A percentile compares a stretch with the other conserved stretches of the same genome.
Conservation (phyloP, 2,797 vertebrate genomes). For the Acrossocheilus wenchowensis region DNA sequence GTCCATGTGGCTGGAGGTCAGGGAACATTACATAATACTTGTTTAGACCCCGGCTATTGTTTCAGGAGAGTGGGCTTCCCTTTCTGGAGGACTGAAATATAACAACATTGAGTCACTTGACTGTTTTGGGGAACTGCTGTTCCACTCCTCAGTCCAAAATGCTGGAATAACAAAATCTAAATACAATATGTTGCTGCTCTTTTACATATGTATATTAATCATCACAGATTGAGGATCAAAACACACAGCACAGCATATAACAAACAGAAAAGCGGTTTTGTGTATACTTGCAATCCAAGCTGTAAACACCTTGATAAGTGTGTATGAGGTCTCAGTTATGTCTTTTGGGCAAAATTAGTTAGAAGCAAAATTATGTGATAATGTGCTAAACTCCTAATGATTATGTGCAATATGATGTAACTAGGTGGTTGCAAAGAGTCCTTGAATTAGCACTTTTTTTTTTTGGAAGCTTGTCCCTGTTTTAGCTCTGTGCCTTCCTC, state of each 20-base stretch:
- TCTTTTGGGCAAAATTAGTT: background rate
- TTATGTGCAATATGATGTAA: background rate
- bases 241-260: background rate
- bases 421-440: background rate
- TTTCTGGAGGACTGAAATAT: conserved; percentile 71
- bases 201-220: background rate
- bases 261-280: background rate
- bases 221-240: background rate
- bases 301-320: background rate
- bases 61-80: conserved; percentile 65
- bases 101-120: background rate
- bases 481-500: background rate
- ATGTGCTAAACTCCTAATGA: conserved; percentile 11
- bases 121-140: conserved; percentile 12
- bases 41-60: conserved; percentile 77
- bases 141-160: background rate
- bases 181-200: background rate
- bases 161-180: background rate
- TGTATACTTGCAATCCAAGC: background rate
- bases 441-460: background rate
- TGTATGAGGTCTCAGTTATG: background rate
- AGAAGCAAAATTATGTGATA: background rate
- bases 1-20: conserved; percentile 14
- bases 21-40: conserved; percentile 64
- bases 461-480: background rate